Conservation (phyloP, 2,888 invertebrate species). For the Capitulum mitella region DNA sequence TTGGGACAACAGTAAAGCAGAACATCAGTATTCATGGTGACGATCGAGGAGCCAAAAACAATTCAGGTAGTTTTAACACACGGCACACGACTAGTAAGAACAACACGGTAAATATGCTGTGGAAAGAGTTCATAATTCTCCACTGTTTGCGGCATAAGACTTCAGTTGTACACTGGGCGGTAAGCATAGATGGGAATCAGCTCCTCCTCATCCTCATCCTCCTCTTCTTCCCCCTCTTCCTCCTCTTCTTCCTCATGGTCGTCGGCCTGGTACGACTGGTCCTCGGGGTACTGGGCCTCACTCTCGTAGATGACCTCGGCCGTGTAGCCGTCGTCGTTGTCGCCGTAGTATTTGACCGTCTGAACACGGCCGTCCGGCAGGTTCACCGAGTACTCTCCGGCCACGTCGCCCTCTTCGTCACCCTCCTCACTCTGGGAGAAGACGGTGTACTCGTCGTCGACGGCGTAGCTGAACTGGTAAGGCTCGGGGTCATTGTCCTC, state of each 20-base stretch:
- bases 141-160: no score
- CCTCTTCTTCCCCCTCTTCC: not conserved
- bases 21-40: no score
- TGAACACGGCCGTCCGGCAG: not conserved
- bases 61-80: no score
- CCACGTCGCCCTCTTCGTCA: not conserved
- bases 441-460: not conserved
- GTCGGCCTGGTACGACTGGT: not conserved
- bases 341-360: not conserved
- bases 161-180: not conserved
- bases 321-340: not conserved
- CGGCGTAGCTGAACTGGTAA: not conserved
- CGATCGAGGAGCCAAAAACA: no score
- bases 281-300: not conserved
- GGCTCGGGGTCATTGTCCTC: not conserved
- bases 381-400: not conserved
- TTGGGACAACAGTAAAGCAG: no score
- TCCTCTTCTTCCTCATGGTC: not conserved
- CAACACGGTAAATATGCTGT: no score
- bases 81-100: no score
- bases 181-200: not conserved
- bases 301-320: not conserved
- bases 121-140: no score
- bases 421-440: not conserved
- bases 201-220: not conserved